These are phyloP conservation scores for Sarcophaga caerulescens DNA, from an alignment of 2,888 invertebrate species.

Conservation along the genomic window DNA sequence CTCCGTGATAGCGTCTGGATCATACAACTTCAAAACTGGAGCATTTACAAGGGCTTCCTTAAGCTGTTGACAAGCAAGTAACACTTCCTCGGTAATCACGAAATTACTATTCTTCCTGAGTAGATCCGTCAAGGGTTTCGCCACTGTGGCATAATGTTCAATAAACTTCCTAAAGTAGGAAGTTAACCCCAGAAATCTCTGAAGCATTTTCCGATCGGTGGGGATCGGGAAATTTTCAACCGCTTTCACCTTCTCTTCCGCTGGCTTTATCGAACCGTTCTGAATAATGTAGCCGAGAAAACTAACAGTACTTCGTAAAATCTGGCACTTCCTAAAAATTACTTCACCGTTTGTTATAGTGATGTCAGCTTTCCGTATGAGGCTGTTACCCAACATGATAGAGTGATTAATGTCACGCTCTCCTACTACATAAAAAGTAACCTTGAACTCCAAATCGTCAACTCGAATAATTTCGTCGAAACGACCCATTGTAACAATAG, in stretches of 20 bases:
- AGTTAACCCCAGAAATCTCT: constrained; percentile 62
- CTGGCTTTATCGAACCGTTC: constrained; percentile 49
- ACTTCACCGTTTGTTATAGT: background rate
- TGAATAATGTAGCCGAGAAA: constrained; percentile 55
- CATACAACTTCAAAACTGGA: constrained; percentile 68
- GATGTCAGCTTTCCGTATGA: no score
- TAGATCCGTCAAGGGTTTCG: constrained; percentile 74
- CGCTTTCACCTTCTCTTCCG: constrained; percentile 38
- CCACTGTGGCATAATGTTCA: constrained; percentile 69
- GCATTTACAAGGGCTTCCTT: constrained; percentile 44
- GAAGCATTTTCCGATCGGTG: constrained; percentile 28
- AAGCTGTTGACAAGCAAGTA: constrained; percentile 51
- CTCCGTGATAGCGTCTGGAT: constrained; percentile 61
- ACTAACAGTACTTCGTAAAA: constrained; percentile 37
- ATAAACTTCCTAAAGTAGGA: constrained; percentile 56
- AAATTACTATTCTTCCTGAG: constrained; percentile 57
- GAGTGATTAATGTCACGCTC: no score
- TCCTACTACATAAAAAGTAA: no score
- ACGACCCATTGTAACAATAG: no score
- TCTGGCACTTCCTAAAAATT: constrained; percentile 49
- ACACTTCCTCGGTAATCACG: constrained; percentile 42
- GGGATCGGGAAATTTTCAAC: constrained; percentile 57
- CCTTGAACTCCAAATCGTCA: no score
- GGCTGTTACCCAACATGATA: no score
- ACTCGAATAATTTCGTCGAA: no score